These are phyloP conservation scores for Apoderus coryli DNA, from an alignment of 2,888 invertebrate species.

Conservation along the genomic window DNA sequence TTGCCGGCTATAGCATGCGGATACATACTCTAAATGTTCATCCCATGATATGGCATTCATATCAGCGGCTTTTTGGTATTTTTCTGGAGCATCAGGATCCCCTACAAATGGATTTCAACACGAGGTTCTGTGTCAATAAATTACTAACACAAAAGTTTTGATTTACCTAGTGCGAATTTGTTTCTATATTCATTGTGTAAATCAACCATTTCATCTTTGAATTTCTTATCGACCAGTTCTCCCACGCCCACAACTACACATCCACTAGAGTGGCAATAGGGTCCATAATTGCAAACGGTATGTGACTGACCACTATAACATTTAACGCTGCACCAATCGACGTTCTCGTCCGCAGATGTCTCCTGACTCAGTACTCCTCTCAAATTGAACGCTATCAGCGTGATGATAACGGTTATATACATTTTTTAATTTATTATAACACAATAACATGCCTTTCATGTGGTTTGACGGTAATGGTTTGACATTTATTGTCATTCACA, in stretches of 20 bases:
- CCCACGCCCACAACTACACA: slow-evolving; percentile 9
- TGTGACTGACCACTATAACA: too few species aligned
- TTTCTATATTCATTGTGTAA: slow-evolving; percentile 10
- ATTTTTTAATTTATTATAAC: too few species aligned
- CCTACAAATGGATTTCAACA: background rate
- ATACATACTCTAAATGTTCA: slow-evolving; percentile 11
- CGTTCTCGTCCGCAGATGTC: too few species aligned
- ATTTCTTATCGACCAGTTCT: slow-evolving; percentile 5
- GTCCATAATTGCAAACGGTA: slow-evolving; percentile 11
- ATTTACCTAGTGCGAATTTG: slow-evolving; percentile 9
- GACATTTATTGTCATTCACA: too few species aligned
- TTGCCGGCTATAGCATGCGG: slow-evolving; percentile 11
- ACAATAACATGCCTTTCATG: too few species aligned
- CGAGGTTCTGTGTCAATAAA: too few species aligned
- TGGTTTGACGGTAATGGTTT: too few species aligned
- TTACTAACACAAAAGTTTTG: background rate
- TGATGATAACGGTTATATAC: too few species aligned
- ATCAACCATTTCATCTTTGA: slow-evolving; percentile 11
- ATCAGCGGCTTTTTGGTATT: slow-evolving; percentile 6
- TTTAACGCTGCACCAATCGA: too few species aligned
- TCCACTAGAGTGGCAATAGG: slow-evolving; percentile 3
- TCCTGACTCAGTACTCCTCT: too few species aligned
- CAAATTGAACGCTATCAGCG: too few species aligned
- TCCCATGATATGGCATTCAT: slow-evolving; percentile 12
- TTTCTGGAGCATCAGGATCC: background rate